phyloP scores from a whole-genome alignment of 2,113 vertebrate species.

The Pimephales promelas region DNA sequence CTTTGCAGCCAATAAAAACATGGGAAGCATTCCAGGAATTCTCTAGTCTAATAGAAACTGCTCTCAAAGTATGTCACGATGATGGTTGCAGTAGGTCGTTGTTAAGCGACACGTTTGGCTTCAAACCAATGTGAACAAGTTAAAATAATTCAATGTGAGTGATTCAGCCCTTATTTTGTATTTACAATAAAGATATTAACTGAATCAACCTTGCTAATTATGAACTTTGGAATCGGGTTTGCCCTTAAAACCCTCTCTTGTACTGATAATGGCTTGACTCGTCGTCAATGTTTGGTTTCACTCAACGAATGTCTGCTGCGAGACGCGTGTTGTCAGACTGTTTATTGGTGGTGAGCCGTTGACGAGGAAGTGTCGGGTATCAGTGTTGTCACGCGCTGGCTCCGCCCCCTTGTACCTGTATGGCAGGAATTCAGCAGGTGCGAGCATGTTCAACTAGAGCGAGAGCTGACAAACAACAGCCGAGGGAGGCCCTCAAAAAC shows the following conservation, averaged over 20 bases:
- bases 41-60: background rate
- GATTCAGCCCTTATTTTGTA: background rate
- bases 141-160: background rate
- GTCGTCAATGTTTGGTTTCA: conserved; percentile 32
- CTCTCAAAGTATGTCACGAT: background rate
- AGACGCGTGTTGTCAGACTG: background rate
- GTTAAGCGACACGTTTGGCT: background rate
- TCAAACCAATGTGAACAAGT: background rate
- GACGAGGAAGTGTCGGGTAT: conserved; percentile 42
- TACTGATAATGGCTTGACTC: background rate
- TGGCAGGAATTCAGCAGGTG: conserved; percentile 73
- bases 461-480: conserved; percentile 37
- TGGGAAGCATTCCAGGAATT: conserved; percentile 28
- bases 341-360: conserved; percentile 9
- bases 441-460: conserved; percentile 64
- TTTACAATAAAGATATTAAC: background rate
- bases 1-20: conserved; percentile 35
- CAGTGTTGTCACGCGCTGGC: conserved; percentile 32
- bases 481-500: conserved; percentile 31
- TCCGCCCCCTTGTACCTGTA: conserved; percentile 72
- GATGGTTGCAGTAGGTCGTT: conserved; percentile 14
- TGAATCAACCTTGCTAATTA: background rate
- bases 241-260: too few species aligned
- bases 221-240: background rate
- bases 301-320: conserved; percentile 27